These are phyloP conservation scores for Psittacula derbiana DNA, from an alignment of 2,797 vertebrate species.

Conservation along the genomic window DNA sequence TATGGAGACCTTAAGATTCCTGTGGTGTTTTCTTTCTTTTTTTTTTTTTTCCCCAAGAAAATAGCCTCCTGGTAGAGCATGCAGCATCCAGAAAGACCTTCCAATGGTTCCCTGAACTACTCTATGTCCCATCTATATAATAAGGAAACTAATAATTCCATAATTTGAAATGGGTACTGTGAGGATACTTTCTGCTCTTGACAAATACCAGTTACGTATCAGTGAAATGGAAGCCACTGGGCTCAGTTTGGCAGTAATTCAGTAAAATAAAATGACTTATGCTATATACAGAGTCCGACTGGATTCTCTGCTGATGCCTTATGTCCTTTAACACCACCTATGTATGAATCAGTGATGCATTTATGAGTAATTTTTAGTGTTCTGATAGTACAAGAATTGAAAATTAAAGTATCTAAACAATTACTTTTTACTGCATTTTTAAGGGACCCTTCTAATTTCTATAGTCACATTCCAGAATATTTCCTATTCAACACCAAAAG, in stretches of 20 bases:
- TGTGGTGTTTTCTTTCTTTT: neutral
- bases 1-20: constrained; percentile 43
- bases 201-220: constrained; percentile 41
- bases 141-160: constrained; percentile 60
- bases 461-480: neutral
- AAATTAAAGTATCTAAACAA: neutral
- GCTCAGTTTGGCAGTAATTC: constrained; percentile 44
- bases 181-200: constrained; percentile 48
- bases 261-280: neutral
- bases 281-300: neutral
- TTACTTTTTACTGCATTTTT: neutral
- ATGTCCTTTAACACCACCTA: neutral
- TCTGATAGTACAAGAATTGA: neutral
- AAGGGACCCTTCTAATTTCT: neutral
- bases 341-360: neutral
- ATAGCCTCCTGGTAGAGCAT: constrained; percentile 18
- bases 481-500: neutral
- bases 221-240: constrained; percentile 33
- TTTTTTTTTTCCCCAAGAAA: neutral
- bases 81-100: constrained; percentile 25
- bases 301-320: neutral
- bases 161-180: constrained; percentile 39
- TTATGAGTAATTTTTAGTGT: neutral
- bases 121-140: constrained; percentile 40
- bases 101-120: constrained; percentile 43